Evolutionary conservation across 1,140 invertebrate genomes (phyloP).

Genomic region (Meloidogyne floridensis): DNA sequence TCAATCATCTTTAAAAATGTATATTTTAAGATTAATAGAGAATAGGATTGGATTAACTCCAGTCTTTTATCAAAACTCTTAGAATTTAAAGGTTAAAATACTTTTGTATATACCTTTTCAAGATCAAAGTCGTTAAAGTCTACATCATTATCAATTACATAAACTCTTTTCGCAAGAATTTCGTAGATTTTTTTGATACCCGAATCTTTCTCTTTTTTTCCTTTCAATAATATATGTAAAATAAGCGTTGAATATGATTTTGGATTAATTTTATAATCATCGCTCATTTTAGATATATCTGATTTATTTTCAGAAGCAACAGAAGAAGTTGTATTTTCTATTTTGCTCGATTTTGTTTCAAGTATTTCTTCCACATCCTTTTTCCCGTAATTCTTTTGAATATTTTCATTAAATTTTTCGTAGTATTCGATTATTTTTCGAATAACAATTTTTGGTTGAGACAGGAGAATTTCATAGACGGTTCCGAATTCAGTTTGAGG

Average conservation of each 20-base stretch:
- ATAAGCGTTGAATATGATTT: not conserved
- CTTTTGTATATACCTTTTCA: not conserved
- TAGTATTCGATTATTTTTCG: not conserved
- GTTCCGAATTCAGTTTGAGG: not conserved
- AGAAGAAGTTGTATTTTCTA: not conserved
- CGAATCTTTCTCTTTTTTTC: not conserved
- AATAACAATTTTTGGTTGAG: conserved; percentile 2
- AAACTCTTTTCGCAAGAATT: not conserved
- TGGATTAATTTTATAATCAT: not conserved
- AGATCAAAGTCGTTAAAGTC: not conserved
- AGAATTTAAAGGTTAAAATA: no score
- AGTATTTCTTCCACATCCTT: not conserved
- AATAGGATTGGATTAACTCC: no score
- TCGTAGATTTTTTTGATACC: not conserved
- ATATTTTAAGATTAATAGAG: no score
- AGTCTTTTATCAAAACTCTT: no score
- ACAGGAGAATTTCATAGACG: not conserved
- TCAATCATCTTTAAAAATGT: not conserved
- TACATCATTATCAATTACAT: not conserved
- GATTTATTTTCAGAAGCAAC: not conserved
- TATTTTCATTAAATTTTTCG: not conserved
- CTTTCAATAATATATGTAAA: not conserved
- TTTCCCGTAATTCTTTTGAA: not conserved
- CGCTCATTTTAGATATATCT: not conserved
- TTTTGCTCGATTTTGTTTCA: not conserved